These are phyloP conservation scores for Halichoeres trimaculatus DNA, from an alignment of 2,113 vertebrate species.

Conservation along the genomic window DNA sequence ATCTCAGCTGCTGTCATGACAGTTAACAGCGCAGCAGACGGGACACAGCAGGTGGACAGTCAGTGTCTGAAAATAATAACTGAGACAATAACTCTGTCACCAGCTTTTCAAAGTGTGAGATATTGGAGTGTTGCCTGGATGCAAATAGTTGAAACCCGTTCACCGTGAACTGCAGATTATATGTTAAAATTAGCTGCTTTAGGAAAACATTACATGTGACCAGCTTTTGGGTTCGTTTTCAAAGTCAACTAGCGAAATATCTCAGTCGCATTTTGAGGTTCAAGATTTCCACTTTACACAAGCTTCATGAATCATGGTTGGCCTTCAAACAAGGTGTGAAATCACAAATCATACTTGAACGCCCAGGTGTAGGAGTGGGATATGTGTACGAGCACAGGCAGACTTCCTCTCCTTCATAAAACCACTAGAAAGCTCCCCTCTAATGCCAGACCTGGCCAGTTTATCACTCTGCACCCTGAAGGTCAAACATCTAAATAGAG, in stretches of 20 bases:
- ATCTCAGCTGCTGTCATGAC: conserved; percentile 17
- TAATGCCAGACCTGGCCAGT: neutral
- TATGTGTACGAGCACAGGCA: neutral
- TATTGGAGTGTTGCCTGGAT: neutral
- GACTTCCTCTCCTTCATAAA: neutral
- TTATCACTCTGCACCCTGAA: neutral
- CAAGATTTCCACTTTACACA: too few relatives aligned
- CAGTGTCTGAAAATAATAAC: conserved; percentile 2
- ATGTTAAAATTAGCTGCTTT: conserved; percentile 1
- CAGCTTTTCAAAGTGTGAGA: conserved; percentile 15
- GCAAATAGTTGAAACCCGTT: neutral
- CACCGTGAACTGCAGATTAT: neutral
- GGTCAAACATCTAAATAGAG: neutral
- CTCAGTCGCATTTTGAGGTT: too few relatives aligned
- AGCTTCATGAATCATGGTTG: too few relatives aligned
- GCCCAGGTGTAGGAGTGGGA: too few relatives aligned
- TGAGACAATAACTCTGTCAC: neutral
- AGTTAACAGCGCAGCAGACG: neutral
- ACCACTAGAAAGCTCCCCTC: neutral
- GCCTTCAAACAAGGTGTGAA: neutral
- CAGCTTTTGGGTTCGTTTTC: neutral
- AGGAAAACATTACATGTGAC: neutral
- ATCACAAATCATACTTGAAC: neutral
- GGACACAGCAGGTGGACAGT: conserved; percentile 7
- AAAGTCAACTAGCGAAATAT: too few relatives aligned